Base-by-base conservation (phyloP, 2,113 vertebrate genomes). In the Astatotilapia flaviijosephi region DNA sequence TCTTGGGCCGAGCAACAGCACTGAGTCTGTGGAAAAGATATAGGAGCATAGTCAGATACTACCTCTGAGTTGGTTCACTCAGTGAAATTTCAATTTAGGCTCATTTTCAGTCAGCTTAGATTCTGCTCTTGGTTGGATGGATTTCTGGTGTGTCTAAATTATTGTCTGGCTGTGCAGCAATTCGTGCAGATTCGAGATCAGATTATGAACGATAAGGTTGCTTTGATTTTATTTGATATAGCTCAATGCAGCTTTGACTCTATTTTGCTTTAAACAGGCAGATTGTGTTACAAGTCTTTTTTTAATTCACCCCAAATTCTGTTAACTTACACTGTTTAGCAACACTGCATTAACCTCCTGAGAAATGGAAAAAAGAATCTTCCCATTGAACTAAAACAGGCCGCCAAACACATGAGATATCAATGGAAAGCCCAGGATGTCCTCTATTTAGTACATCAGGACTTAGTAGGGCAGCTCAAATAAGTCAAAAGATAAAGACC, bases 341-440 rank as follows among this genome's bases (percentile, higher is more conserved):
- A 2, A 45, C 21, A 6, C 37, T 26, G 13, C 40, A 73, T 45
- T 31, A 11, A 75, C 26, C 31, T 1, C 4, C 60, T 65, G 19
- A 65, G 4, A 65, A 37, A 0, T 5, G 60, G 31, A 3, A 37
- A n/a, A 65, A 37, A 37, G 10, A 65, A 37, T 65, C 0, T n/a
- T 3, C 31, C 31, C 4, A 35, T 1, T 62, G 58, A 62, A 62
- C 9, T 65, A 35, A 65, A n/a, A 65, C 2, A 5, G 31, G 31
- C 17, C 0, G 1, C 3, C 9, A 0, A 65, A 65, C 3, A 65
- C 60, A 7, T 35, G 58, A 62, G 31, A n/a, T 35, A 65, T 65
- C 31, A 65, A 65, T 1, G 31, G 60, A 65, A 65, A 65, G 60
- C 31, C 17, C 60, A n/a, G 31, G 60, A 65, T 65, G 31, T n/a